phyloP scores from a whole-genome alignment of 2,113 vertebrate genomes.

The Poicephalus gulielmi region DNA sequence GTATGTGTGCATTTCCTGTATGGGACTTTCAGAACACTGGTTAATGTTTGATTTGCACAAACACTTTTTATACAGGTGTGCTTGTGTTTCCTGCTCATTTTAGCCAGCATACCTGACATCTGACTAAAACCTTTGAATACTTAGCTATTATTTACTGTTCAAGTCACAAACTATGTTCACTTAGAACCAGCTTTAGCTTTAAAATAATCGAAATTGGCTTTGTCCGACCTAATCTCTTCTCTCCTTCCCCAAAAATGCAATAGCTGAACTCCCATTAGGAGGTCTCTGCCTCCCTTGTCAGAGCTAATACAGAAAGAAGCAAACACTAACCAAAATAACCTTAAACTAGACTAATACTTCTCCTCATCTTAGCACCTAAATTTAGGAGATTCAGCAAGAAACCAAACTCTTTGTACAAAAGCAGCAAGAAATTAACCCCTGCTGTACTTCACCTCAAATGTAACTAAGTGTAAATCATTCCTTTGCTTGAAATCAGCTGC shows the following conservation, averaged over 20 bases:
- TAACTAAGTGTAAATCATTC: background rate
- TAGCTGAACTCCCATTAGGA: background rate
- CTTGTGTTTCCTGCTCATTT: background rate
- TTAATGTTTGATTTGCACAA: background rate
- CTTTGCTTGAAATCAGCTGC: background rate
- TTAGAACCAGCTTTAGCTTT: background rate
- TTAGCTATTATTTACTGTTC: background rate
- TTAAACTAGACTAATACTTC: background rate
- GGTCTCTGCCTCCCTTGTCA: background rate
- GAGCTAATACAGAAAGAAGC: background rate
- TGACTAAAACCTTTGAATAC: background rate
- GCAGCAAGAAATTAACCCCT: background rate
- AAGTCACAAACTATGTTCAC: background rate
- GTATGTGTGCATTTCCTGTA: background rate
- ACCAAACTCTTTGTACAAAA: background rate
- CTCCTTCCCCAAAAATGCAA: background rate
- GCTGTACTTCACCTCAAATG: background rate
- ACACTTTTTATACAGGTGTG: background rate
- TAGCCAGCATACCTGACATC: background rate
- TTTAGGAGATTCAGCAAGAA: background rate
- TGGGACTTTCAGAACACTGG: background rate
- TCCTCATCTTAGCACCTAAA: background rate
- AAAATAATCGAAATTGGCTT: background rate
- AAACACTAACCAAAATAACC: background rate
- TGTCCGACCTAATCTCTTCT: background rate